Conservation (phyloP, 2,113 vertebrate genomes). For the Maylandia zebra region DNA sequence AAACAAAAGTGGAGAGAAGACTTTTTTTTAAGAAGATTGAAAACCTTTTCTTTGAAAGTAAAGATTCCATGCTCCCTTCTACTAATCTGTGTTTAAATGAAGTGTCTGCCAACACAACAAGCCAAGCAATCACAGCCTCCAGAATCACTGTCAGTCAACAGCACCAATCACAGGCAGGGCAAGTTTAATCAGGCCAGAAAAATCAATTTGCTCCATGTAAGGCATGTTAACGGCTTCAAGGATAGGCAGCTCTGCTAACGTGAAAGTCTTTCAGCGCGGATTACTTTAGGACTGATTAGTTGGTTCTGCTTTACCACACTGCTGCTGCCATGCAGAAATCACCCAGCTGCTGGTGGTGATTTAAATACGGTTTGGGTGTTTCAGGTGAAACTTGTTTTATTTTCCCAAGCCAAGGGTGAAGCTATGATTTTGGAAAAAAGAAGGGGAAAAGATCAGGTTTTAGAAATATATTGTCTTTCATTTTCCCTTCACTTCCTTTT, state of each 20-base stretch:
- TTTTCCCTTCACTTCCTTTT: not conserved
- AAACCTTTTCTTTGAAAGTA: not conserved
- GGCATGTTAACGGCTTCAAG: not conserved
- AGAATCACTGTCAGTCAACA: conserved; percentile 21
- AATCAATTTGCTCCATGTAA: conserved; percentile 25
- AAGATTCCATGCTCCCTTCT: not conserved
- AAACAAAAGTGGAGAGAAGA: not conserved
- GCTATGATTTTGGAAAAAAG: not conserved
- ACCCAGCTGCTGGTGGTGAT: not conserved
- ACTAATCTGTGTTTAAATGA: not conserved
- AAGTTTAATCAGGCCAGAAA: conserved; percentile 34
- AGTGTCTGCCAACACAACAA: not conserved
- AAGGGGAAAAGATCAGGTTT: not conserved
- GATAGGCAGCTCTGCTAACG: not conserved
- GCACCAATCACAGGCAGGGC: conserved; percentile 1
- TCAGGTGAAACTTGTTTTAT: not conserved
- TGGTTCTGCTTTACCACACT: not conserved
- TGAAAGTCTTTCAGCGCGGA: conserved; percentile 1
- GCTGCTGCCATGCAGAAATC: not conserved
- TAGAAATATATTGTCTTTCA: not conserved
- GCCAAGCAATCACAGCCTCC: conserved; percentile 4
- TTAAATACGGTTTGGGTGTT: not conserved
- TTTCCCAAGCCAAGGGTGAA: not conserved
- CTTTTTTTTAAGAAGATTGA: not conserved
- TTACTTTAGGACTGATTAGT: conserved; percentile 19